A percentile compares a stretch with the other conserved stretches of the same genome.
Conservation (phyloP, 2,113 vertebrate genomes). For the Hucho hucho region DNA sequence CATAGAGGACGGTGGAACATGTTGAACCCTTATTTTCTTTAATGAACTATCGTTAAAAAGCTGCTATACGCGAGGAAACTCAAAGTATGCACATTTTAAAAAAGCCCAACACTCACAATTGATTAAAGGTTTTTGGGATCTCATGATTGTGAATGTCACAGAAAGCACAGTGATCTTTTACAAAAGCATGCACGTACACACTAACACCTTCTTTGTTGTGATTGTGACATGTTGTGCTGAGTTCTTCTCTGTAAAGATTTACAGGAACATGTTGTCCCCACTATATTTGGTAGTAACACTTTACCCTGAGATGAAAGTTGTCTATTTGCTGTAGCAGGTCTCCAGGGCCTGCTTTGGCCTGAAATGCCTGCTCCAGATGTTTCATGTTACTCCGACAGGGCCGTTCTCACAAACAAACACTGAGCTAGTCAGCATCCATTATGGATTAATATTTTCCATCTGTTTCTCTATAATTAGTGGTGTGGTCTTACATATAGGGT, state of each 20-base stretch:
- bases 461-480: conserved; percentile 34
- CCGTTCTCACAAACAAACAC: conserved; percentile 12
- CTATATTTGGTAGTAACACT: background rate
- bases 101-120: too few species aligned
- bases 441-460: conserved; percentile 41
- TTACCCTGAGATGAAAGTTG: conserved; percentile 1
- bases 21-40: too few species aligned
- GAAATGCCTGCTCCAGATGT: conserved; percentile 17
- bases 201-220: too few species aligned
- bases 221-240: too few species aligned
- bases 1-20: too few species aligned
- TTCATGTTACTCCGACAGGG: background rate
- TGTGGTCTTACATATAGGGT: conserved; percentile 3
- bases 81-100: too few species aligned
- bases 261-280: background rate
- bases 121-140: too few species aligned
- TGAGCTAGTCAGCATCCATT: conserved; percentile 46
- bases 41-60: too few species aligned
- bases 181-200: too few species aligned
- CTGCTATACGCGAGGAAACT: too few species aligned
- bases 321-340: conserved; percentile 11
- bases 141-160: too few species aligned
- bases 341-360: background rate
- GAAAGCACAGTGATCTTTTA: too few species aligned
- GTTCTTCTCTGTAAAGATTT: background rate